Percentiles rank a stretch among this genome's conserved stretches.
Conservation (phyloP, 1,140 invertebrate genomes). For the Dendrolimus kikuchii region DNA sequence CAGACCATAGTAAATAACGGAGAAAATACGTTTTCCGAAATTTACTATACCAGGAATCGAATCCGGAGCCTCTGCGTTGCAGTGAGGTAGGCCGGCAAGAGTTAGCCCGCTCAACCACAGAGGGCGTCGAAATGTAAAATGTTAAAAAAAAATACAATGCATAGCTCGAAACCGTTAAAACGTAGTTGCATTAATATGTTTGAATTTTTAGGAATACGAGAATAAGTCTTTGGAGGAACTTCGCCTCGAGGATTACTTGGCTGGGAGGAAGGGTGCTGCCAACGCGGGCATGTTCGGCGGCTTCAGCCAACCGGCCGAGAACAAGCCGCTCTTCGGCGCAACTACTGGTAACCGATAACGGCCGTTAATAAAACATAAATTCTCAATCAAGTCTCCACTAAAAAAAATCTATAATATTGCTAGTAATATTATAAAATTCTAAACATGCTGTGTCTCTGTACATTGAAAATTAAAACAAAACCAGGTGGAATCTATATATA, state of each 20-base stretch:
- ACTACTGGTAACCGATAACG: conserved; percentile 37
- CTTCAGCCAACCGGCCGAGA: conserved; percentile 34
- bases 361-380: conserved; percentile 4
- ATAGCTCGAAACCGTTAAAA: not conserved
- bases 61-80: no score
- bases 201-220: conserved; percentile 84
- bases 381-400: no score
- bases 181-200: conserved; percentile 1
- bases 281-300: conserved; percentile 34
- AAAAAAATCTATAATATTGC: no score
- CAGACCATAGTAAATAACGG: no score
- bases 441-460: no score
- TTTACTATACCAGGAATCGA: no score
- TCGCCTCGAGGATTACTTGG: conserved; percentile 92
- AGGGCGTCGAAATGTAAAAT: not conserved
- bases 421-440: no score
- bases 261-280: conserved; percentile 85
- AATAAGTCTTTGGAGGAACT: conserved; percentile 95
- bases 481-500: no score
- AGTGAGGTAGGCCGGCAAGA: no score
- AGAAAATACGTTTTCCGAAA: no score
- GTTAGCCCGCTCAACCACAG: no score
- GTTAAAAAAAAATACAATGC: not conserved
- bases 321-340: conserved; percentile 67
- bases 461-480: no score